These are phyloP conservation scores for Anoplophora glabripennis DNA, from an alignment of 1,140 invertebrate species.

Conservation along the genomic window DNA sequence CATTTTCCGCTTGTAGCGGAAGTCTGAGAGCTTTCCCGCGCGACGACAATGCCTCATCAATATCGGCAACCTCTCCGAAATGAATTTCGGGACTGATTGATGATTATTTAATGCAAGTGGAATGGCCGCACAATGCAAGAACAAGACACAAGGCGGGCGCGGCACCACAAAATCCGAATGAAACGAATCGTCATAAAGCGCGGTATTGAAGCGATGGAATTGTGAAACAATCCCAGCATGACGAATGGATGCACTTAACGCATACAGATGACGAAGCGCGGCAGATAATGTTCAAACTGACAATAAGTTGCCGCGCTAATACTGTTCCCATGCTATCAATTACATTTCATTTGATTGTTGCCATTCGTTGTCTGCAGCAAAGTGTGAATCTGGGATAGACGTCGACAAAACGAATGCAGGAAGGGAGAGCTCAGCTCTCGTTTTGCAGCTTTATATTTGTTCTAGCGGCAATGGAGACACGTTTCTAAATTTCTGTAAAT, in stretches of 20 bases:
- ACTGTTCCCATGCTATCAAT: neutral
- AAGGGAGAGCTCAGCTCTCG: no score
- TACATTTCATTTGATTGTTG: neutral
- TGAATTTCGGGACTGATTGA: slow-evolving; percentile 5
- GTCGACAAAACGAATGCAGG: no score
- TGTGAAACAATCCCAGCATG: neutral
- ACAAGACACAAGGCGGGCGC: no score
- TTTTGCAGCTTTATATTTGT: no score
- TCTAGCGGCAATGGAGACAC: no score
- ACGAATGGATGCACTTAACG: slow-evolving; percentile 1
- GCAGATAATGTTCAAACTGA: slow-evolving; percentile 4
- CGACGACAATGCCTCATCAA: no score
- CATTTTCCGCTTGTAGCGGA: no score
- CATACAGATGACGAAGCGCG: neutral
- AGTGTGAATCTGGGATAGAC: no score
- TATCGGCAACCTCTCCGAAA: no score
- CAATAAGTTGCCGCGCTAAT: neutral
- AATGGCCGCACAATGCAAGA: neutral
- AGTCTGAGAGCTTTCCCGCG: no score
- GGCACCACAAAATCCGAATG: no score
- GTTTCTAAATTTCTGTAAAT: no score
- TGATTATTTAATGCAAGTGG: slow-evolving; percentile 11
- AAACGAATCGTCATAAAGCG: neutral
- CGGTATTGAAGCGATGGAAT: neutral
- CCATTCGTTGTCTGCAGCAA: neutral